A percentile compares a stretch with the other conserved stretches of the same genome.
Conservation (phyloP, 1,140 invertebrate species). For the Drosophila guanche region DNA sequence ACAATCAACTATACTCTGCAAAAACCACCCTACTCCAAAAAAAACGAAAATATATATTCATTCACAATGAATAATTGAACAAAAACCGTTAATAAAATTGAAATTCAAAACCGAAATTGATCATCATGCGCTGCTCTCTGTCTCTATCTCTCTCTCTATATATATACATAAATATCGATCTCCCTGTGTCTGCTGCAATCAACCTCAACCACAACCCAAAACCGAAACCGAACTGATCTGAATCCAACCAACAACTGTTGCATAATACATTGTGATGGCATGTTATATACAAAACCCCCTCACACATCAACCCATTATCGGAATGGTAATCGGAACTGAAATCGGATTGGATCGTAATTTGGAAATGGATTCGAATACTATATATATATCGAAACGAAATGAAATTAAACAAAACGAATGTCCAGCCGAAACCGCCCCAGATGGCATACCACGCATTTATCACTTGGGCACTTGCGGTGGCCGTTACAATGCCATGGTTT, state of each 20-base stretch:
- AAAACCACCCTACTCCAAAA: conserved; percentile 28
- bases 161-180: conserved; percentile 39
- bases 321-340: conserved; percentile 30
- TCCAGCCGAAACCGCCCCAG: conserved; percentile 84
- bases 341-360: conserved; percentile 27
- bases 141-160: background rate
- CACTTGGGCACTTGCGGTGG: conserved; percentile 93
- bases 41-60: conserved; percentile 9
- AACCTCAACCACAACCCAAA: conserved; percentile 33
- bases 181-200: conserved; percentile 47
- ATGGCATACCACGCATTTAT: conserved; percentile 92
- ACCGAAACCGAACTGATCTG: conserved; percentile 42
- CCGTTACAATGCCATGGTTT: conserved; percentile 91
- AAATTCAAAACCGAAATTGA: conserved; percentile 48
- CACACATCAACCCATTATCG: conserved; percentile 31
- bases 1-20: conserved; percentile 40
- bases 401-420: conserved; percentile 22
- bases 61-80: conserved; percentile 27
- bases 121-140: conserved; percentile 46
- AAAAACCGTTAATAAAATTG: conserved; percentile 13
- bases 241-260: conserved; percentile 43
- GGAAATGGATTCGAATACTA: conserved; percentile 10
- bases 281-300: conserved; percentile 30
- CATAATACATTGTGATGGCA: conserved; percentile 67
- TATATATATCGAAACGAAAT: too few species aligned